These are phyloP conservation scores for Melipona beecheii DNA, from an alignment of 2,888 invertebrate species.

Conservation along the genomic window DNA sequence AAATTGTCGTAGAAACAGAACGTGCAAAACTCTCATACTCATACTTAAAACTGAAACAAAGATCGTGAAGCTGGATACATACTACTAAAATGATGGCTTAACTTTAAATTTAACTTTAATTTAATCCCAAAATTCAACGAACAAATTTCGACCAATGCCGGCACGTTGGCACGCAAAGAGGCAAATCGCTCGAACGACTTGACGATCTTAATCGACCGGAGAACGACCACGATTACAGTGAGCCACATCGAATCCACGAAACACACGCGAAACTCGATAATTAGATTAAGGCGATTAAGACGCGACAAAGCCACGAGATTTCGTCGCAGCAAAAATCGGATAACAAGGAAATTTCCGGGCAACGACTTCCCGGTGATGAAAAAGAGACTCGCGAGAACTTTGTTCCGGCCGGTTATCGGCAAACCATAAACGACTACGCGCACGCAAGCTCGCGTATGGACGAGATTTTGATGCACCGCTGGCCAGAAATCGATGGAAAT, in stretches of 20 bases:
- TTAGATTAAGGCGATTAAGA: slow-evolving; percentile 15
- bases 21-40: too few species aligned
- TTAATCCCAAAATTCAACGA: too few species aligned
- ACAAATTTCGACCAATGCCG: not conserved
- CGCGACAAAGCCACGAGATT: not conserved
- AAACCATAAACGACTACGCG: slow-evolving; percentile 50
- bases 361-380: not conserved
- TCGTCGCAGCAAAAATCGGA: slow-evolving; percentile 22
- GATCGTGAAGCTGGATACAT: too few species aligned
- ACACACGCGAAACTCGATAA: slow-evolving; percentile 7
- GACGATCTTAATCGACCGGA: slow-evolving; percentile 6
- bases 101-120: too few species aligned
- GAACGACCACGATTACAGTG: slow-evolving; percentile 6
- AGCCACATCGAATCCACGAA: not conserved
- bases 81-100: too few species aligned
- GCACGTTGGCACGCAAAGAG: too few species aligned
- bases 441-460: slow-evolving; percentile 24
- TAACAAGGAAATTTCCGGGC: slow-evolving; percentile 26
- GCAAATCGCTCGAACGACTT: not conserved
- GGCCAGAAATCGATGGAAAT: slow-evolving; percentile 46
- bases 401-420: slow-evolving; percentile 41
- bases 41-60: too few species aligned
- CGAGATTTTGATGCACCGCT: slow-evolving; percentile 22
- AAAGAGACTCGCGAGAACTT: slow-evolving; percentile 8
- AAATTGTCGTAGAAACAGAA: too few species aligned